Percentiles rank a stretch among this genome's conserved stretches.
Evolutionary conservation across 2,797 vertebrate species (phyloP).

Genomic region (Chromis chromis): DNA sequence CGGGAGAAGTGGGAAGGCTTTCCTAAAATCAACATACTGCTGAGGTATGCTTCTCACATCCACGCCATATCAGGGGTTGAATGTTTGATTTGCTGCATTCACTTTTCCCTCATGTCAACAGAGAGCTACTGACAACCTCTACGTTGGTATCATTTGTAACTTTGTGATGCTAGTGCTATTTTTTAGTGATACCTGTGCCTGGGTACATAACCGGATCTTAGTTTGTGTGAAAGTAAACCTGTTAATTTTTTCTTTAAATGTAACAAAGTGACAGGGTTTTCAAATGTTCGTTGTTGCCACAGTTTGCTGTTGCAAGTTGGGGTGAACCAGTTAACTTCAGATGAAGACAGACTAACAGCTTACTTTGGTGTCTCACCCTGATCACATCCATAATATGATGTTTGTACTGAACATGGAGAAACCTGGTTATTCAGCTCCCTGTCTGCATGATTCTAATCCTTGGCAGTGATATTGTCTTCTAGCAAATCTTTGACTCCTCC

Average conservation of each 20-base stretch:
- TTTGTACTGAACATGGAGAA: too few species aligned
- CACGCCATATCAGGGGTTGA: constrained; percentile 8
- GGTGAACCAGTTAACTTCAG: too few species aligned
- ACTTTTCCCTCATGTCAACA: constrained; percentile 8
- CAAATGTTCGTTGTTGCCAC: too few species aligned
- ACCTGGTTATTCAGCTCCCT: too few species aligned
- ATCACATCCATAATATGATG: too few species aligned
- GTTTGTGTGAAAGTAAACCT: neutral
- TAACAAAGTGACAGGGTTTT: neutral
- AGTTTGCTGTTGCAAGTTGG: too few species aligned
- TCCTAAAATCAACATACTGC: constrained; percentile 94
- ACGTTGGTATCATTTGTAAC: neutral
- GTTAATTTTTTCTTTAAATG: neutral
- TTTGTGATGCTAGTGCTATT: neutral
- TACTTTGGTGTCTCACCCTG: too few species aligned
- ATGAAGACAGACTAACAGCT: too few species aligned
- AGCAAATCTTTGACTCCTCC: too few species aligned
- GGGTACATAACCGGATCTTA: neutral
- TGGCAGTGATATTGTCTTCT: too few species aligned
- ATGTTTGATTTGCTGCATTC: constrained; percentile 42
- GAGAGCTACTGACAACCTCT: neutral
- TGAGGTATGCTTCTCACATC: constrained; percentile 86
- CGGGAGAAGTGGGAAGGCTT: constrained; percentile 94
- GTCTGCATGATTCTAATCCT: too few species aligned
- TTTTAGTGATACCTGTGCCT: neutral